Evolutionary conservation across 2,797 vertebrate species (phyloP), one percentile per base, ranked within the genome.

Genomic region (Craterocephalus amniculus): DNA sequence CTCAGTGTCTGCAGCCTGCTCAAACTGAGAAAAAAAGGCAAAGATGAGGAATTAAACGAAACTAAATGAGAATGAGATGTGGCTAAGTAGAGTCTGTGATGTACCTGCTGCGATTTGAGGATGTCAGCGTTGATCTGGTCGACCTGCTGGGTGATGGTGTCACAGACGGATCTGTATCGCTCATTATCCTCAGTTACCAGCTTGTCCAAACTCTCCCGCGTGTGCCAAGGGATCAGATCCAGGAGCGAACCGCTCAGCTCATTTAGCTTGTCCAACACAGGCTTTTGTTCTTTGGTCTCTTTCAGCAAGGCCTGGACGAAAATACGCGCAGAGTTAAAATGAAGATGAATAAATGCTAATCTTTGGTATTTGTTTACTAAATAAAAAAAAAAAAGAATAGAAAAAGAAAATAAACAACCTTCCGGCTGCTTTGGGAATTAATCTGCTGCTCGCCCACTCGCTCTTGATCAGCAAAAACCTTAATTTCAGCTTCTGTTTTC

Each of bases 151-250:
- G 91, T 90, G 74, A 98, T 83, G 0, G 91, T 85, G 81, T 98
- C 94, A 1, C 76, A 95, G 79, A 96, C 93, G 40, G 92, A 81
- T 87, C 86, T 94, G 91, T 96, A 99, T 9, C 97, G 95, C 6
- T 98, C 95, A 0, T 97, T 99, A 90, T 96, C 95, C 58, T 98
- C 96, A 0, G 94, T 95, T 74, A 99, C 94, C 88, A 96, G 91
- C 80, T 95, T 96, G 90, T 99, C 97, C 18, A 99, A 95, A 3
- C 95, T 95, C 87, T 97, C 98, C 57, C 97, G 93, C 0, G 96
- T 95, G 78, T 97, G 95, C 98, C 98, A 99, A 0, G 98, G 98
- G 52, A 99, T 97, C 74, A 99, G 92, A 72, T 99, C 97, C 88
- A 98, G 87, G 43, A 99, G 95, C 35, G 96, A 95, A 38, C 92